phyloP scores from a whole-genome alignment of 2,888 invertebrate species.

The Apamea epomidion region DNA sequence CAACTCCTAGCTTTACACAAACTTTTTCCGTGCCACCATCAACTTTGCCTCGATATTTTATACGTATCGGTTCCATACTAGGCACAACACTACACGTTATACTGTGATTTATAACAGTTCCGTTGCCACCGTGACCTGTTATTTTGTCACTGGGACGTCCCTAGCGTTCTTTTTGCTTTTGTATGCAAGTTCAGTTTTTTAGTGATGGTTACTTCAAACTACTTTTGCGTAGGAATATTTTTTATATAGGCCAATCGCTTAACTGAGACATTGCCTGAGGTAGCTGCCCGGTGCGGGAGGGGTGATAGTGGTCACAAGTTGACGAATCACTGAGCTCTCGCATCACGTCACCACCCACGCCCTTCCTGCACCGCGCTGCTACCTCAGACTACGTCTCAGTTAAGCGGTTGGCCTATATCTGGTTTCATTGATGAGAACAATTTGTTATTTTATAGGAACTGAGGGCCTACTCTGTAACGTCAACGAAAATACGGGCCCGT shows the following conservation, averaged over 20 bases:
- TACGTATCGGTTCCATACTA: slow-evolving; percentile 32
- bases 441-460: not conserved
- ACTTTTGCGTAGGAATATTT: not conserved
- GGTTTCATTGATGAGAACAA: not conserved
- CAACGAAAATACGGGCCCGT: too few relatives aligned
- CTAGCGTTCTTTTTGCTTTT: slow-evolving; percentile 19
- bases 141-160: slow-evolving; percentile 46
- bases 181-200: not conserved
- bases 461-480: not conserved
- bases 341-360: too few relatives aligned
- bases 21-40: slow-evolving; percentile 4
- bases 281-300: too few relatives aligned
- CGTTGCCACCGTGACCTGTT: slow-evolving; percentile 48
- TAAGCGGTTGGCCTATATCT: too few relatives aligned
- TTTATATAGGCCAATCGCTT: not conserved
- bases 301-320: too few relatives aligned
- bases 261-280: too few relatives aligned
- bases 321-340: too few relatives aligned
- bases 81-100: slow-evolving; percentile 24
- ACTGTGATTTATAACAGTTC: slow-evolving; percentile 60
- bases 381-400: too few relatives aligned
- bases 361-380: too few relatives aligned
- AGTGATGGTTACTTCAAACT: not conserved
- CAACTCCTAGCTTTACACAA: not conserved
- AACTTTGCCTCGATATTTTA: slow-evolving; percentile 44